A percentile compares a stretch with the other conserved stretches of the same genome.
Conservation (phyloP, 2,888 invertebrate genomes). For the Meandrusa payeni region DNA sequence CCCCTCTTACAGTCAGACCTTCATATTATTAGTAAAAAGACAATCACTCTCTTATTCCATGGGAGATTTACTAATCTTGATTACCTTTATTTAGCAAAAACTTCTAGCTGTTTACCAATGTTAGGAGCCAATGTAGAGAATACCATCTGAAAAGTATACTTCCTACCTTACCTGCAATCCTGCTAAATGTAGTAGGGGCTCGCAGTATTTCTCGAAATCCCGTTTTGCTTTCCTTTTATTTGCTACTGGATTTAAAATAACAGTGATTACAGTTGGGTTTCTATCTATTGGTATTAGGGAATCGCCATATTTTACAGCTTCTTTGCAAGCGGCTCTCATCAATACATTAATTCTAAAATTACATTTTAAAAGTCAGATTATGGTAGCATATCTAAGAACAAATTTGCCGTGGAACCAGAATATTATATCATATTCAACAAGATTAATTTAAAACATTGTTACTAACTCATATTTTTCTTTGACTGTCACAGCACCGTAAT, state of each 20-base stretch:
- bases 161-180: conserved; percentile 77
- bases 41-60: no score
- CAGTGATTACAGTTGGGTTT: conserved; percentile 88
- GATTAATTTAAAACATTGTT: no score
- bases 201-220: conserved; percentile 94
- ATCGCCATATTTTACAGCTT: conserved; percentile 87
- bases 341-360: conserved; percentile 85
- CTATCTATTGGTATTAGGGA: conserved; percentile 77
- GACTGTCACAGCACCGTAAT: conserved; percentile 86
- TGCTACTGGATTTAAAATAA: conserved; percentile 95
- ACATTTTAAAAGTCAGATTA: conserved; percentile 12
- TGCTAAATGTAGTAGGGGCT: conserved; percentile 94
- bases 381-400: no score
- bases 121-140: no score
- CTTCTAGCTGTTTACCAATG: no score
- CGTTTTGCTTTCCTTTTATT: conserved; percentile 86
- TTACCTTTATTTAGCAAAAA: no score
- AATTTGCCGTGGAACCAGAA: no score
- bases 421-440: no score
- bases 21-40: no score
- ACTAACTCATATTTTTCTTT: conserved; percentile 85
- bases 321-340: conserved; percentile 90
- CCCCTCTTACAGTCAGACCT: no score
- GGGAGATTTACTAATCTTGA: no score
- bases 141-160: no score